Evolutionary conservation across 2,797 vertebrate genomes (phyloP), one percentile per base, ranked within the genome.

Genomic region (Phoebastria nigripes): DNA sequence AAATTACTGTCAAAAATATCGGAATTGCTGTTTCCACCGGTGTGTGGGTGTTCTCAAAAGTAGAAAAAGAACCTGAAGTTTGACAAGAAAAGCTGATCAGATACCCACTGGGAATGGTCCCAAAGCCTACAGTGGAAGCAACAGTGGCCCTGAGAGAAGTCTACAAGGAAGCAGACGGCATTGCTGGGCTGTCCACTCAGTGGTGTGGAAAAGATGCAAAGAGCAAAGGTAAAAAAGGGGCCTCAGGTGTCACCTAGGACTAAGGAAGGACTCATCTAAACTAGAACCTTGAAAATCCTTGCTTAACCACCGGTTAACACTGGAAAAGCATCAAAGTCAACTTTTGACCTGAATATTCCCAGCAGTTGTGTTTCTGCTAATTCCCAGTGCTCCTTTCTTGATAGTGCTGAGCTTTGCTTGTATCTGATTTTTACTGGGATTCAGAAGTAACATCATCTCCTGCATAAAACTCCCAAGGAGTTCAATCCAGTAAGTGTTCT

Each of bases 121-220:
- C 22, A 63, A 85, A 74, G 6, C 33, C 37, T 49, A 4, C 31
- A 20, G 19, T 47, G 29, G 78, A 83, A 77, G 19, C 2, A 69
- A 28, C 22, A 44, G 3, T 29, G 31, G 29, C 7, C 24, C 8
- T 1, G 0, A 24, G 72, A 74, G 9, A 35, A 42, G 11, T 6
- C 54, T 63, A 8, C 15, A 54, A 33, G 12, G 55, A 59, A 69
- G 31, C 4, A 71, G 54, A 55, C 0, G 13, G 26, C 15, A 70
- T 12, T 52, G n/a, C 24, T 79, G 46, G 14, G 37, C 37, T 81
- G 42, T 35, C 22, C 28, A 41, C 69, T 37, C 19, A 11, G 21
- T 51, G 29, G 2, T 3, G 49, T 15, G 25, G 37, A 79, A 76
- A 78, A 63, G 11, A 42, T 26, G 9, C 4, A 44, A 87, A 61